Evolutionary conservation across 1,140 invertebrate species (phyloP).

Genomic region (Centruroides sculpturatus): DNA sequence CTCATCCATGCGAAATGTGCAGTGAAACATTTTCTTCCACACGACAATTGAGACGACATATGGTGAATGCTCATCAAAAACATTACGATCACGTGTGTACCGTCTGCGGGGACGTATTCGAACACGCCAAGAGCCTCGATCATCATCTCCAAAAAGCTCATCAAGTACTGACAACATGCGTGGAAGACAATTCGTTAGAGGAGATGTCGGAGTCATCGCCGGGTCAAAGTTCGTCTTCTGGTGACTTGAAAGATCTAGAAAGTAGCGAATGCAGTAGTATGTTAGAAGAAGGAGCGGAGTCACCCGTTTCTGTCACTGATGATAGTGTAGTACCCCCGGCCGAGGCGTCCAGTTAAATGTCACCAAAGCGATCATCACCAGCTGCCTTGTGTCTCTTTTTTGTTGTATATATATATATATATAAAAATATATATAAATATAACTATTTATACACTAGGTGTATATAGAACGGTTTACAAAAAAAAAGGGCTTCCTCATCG

Average conservation of each 20-base stretch:
- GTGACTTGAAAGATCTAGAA: conserved; percentile 10
- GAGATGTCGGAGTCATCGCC: conserved; percentile 9
- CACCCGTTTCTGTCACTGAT: conserved; percentile 1
- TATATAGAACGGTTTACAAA: too few species aligned
- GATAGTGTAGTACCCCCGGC: not conserved
- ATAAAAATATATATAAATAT: too few species aligned
- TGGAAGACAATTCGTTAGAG: not conserved
- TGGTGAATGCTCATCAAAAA: conserved; percentile 5
- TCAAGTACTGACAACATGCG: not conserved
- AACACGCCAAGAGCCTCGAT: conserved; percentile 16
- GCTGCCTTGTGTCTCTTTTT: too few species aligned
- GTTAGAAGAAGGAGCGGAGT: conserved; percentile 7
- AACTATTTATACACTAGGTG: too few species aligned
- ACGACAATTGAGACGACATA: conserved; percentile 1
- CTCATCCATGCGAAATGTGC: conserved; percentile 13
- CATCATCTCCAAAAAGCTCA: conserved; percentile 19
- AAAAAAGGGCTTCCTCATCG: too few species aligned
- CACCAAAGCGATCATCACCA: too few species aligned
- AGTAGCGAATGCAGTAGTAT: conserved; percentile 13
- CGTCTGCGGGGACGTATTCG: conserved; percentile 20
- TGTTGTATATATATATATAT: too few species aligned
- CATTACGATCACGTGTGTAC: conserved; percentile 13
- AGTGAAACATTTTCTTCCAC: conserved; percentile 13
- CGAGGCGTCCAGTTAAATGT: not conserved
- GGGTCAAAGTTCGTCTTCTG: conserved; percentile 11